phyloP scores from a whole-genome alignment of 2,797 vertebrate genomes.

The Fundulus diaphanus region DNA sequence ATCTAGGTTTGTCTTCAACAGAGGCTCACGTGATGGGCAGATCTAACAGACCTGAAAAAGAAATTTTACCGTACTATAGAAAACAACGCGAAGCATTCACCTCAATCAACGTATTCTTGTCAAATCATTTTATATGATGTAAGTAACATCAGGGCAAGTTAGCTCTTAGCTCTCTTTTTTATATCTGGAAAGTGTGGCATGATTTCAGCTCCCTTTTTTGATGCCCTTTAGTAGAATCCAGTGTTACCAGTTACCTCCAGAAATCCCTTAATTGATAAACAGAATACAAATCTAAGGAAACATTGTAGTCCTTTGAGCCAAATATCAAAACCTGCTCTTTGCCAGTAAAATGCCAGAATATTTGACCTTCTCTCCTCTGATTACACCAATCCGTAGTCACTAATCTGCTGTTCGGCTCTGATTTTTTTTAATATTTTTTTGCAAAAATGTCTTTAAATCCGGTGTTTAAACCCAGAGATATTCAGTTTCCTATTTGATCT shows the following conservation, averaged over 20 bases:
- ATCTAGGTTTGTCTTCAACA: background rate
- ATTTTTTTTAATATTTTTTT: background rate
- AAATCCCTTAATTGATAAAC: background rate
- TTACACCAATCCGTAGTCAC: background rate
- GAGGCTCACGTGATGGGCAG: background rate
- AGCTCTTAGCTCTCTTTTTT: too few species aligned
- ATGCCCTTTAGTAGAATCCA: background rate
- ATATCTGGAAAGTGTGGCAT: background rate
- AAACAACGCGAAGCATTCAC: too few species aligned
- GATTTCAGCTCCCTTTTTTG: background rate
- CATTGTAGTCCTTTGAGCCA: background rate
- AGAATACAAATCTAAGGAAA: too few species aligned
- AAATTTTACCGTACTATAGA: too few species aligned
- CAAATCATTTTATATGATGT: too few species aligned
- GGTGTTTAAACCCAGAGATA: background rate
- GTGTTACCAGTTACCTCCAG: too few species aligned
- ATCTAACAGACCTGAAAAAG: background rate
- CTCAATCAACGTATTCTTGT: too few species aligned
- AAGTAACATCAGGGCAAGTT: too few species aligned
- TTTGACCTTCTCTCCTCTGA: background rate
- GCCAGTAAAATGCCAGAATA: background rate
- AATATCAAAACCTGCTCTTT: background rate
- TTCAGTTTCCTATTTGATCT: background rate
- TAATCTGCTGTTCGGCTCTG: background rate
- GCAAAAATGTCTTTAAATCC: background rate